phyloP scores from a whole-genome alignment of 2,888 invertebrate species.

The Philaethria dido region DNA sequence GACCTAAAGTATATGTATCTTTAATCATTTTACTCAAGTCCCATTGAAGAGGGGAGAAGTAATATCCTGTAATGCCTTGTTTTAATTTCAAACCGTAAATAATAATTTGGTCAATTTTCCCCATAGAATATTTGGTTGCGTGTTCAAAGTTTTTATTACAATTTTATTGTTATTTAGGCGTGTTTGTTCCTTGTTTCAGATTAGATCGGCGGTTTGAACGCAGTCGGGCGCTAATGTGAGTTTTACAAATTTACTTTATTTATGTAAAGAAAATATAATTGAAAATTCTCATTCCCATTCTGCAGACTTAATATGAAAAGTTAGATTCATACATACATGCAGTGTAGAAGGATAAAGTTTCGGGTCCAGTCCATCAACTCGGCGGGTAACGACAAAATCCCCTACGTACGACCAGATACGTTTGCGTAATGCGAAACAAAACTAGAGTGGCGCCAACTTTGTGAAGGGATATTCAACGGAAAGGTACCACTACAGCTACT shows the following conservation, averaged over 20 bases:
- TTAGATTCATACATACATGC: conserved; percentile 45
- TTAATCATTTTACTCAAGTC: conserved; percentile 10
- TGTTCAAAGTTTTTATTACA: conserved; percentile 83
- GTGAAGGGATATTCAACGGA: conserved; percentile 66
- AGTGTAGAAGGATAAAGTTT: conserved; percentile 59
- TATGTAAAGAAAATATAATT: conserved; percentile 69
- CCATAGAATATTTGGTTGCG: conserved; percentile 78
- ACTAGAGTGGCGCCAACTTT: conserved; percentile 64
- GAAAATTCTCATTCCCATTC: conserved; percentile 55
- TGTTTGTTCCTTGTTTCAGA: conserved; percentile 84
- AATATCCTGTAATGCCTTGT: conserved; percentile 75
- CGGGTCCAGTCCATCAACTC: conserved; percentile 55
- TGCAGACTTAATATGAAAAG: conserved; percentile 48
- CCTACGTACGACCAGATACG: conserved; percentile 53
- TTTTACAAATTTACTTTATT: conserved; percentile 77
- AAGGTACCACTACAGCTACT: conserved; percentile 71
- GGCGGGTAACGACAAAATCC: conserved; percentile 48
- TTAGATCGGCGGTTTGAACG: conserved; percentile 81
- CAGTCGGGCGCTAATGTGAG: conserved; percentile 81
- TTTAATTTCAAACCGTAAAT: conserved; percentile 82
- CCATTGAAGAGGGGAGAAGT: conserved; percentile 56
- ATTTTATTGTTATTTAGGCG: conserved; percentile 84
- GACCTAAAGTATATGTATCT: background rate
- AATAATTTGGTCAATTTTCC: conserved; percentile 83
- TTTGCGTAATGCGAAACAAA: conserved; percentile 62